phyloP scores from a whole-genome alignment of 1,140 invertebrate species.

The Macrotrachela quadricornifera region DNA sequence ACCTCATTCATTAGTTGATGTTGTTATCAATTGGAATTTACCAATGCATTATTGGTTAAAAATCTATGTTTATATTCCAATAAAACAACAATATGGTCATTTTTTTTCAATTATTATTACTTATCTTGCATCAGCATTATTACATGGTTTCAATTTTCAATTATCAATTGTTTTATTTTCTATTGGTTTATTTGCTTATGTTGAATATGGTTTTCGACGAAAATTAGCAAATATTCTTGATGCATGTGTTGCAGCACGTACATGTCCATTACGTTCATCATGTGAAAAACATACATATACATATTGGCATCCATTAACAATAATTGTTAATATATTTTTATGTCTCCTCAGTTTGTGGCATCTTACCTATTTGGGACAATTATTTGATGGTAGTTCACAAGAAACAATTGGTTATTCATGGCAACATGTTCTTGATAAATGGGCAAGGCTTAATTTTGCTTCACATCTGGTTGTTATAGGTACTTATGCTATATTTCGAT shows the following conservation, averaged over 20 bases:
- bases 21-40: slow-evolving; percentile 79
- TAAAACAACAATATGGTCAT: slow-evolving; percentile 44
- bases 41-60: slow-evolving; percentile 90
- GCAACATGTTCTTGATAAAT: slow-evolving; percentile 50
- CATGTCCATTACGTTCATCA: not conserved
- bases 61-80: slow-evolving; percentile 37
- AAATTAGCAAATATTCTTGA: slow-evolving; percentile 38
- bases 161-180: slow-evolving; percentile 67
- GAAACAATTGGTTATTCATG: slow-evolving; percentile 42
- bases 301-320: not conserved
- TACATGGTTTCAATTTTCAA: slow-evolving; percentile 62
- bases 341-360: slow-evolving; percentile 13
- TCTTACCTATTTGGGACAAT: not conserved
- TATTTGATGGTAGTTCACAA: slow-evolving; percentile 34
- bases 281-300: not conserved
- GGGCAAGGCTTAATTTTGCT: slow-evolving; percentile 50
- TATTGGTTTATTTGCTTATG: slow-evolving; percentile 67
- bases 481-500: slow-evolving; percentile 11
- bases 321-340: slow-evolving; percentile 1
- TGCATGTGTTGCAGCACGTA: slow-evolving; percentile 50
- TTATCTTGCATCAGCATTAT: slow-evolving; percentile 60
- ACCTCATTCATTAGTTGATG: slow-evolving; percentile 65
- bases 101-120: slow-evolving; percentile 59
- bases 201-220: slow-evolving; percentile 43
- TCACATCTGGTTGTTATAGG: slow-evolving; percentile 48